Conservation (phyloP, 2,113 vertebrate species). For the Xiphias gladius region DNA sequence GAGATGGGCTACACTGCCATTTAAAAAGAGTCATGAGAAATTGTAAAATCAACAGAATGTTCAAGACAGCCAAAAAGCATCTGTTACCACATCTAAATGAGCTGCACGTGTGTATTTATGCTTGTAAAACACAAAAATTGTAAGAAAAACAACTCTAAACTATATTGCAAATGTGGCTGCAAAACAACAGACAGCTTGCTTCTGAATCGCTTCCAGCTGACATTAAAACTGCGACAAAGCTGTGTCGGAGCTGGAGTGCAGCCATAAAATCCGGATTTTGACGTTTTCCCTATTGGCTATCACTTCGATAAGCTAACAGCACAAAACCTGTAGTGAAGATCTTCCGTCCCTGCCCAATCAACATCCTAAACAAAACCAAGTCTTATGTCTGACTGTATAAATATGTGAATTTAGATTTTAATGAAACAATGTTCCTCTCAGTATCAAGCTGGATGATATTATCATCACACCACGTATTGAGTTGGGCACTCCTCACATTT, state of each 20-base stretch:
- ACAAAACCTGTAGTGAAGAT: not conserved
- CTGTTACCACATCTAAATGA: no score
- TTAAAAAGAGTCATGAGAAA: no score
- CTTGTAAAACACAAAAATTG: no score
- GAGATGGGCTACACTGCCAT: no score
- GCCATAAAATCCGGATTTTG: not conserved
- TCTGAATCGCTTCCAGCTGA: not conserved
- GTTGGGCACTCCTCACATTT: constrained; percentile 4
- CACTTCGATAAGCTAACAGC: not conserved
- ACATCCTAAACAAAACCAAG: not conserved
- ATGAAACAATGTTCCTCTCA: not conserved
- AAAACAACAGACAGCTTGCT: not conserved
- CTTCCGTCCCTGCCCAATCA: not conserved
- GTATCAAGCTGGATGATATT: not conserved
- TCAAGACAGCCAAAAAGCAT: no score
- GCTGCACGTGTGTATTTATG: no score
- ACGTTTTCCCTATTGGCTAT: not conserved
- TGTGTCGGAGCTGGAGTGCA: not conserved
- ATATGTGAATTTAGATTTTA: not conserved
- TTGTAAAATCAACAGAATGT: no score
- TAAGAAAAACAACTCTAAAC: no score
- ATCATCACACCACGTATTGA: not conserved
- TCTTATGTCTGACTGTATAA: not conserved
- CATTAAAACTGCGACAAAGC: no score
- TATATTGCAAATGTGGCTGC: not conserved